A percentile compares a stretch with the other conserved stretches of the same genome.
These are phyloP conservation scores for Trichogramma evanescens DNA, from an alignment of 2,888 invertebrate genomes.

Conservation along the genomic window DNA sequence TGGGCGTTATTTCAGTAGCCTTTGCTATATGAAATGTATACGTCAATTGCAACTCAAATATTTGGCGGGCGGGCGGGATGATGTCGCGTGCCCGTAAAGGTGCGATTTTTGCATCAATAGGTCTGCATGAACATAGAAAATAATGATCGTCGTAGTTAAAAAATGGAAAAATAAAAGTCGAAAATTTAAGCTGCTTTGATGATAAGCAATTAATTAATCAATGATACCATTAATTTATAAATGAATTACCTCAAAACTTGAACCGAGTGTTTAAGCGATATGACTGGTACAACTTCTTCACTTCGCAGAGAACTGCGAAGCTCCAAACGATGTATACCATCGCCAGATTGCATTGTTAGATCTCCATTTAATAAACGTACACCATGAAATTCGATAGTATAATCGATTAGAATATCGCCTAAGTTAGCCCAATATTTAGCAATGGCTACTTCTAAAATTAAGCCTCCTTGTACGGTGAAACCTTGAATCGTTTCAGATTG, in stretches of 20 bases:
- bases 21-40: slow-evolving; percentile 81
- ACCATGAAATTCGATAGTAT: slow-evolving; percentile 76
- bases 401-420: slow-evolving; percentile 68
- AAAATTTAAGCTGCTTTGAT: background rate
- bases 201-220: background rate
- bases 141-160: background rate
- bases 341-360: slow-evolving; percentile 66
- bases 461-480: slow-evolving; percentile 70
- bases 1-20: slow-evolving; percentile 73
- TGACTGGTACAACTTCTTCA: slow-evolving; percentile 72
- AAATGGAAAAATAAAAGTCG: slow-evolving; percentile 1
- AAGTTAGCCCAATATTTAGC: slow-evolving; percentile 94
- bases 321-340: slow-evolving; percentile 67
- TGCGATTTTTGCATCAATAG: slow-evolving; percentile 70
- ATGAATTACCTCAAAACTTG: slow-evolving; percentile 58
- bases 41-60: slow-evolving; percentile 81
- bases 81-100: slow-evolving; percentile 77
- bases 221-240: background rate
- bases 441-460: slow-evolving; percentile 79
- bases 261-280: slow-evolving; percentile 69
- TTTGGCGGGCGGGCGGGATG: slow-evolving; percentile 80
- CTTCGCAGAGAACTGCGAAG: slow-evolving; percentile 61
- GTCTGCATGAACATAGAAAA: slow-evolving; percentile 52
- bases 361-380: slow-evolving; percentile 61
- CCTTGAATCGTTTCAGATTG: slow-evolving; percentile 64